Percentiles rank a stretch among this genome's conserved stretches.
These are phyloP conservation scores for Drosophila paulistorum DNA, from an alignment of 1,140 invertebrate species.

Conservation along the genomic window DNA sequence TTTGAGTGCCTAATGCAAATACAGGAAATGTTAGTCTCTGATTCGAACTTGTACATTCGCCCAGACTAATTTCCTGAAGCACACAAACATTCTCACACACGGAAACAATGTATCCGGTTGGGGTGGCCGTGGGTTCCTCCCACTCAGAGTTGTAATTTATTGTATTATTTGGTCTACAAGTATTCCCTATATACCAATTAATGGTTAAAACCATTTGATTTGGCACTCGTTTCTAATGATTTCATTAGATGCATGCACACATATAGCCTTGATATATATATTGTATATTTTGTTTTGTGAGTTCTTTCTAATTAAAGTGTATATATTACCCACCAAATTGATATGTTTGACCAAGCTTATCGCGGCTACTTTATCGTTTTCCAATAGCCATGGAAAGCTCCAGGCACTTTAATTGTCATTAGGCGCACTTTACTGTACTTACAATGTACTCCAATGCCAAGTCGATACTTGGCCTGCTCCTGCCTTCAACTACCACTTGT, in stretches of 20 bases:
- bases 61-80: constrained; percentile 16
- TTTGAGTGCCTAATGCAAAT: constrained; percentile 6
- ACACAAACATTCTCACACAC: constrained; percentile 9
- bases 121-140: neutral
- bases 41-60: constrained; percentile 9
- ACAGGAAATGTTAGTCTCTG: constrained; percentile 36
- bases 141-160: constrained; percentile 10
- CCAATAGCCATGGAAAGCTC: constrained; percentile 13
- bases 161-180: constrained; percentile 14
- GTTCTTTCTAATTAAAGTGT: constrained; percentile 20
- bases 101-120: neutral
- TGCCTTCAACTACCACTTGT: constrained; percentile 12
- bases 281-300: neutral
- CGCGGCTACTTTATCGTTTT: constrained; percentile 26
- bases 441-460: constrained; percentile 15
- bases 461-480: constrained; percentile 13
- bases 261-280: constrained; percentile 1
- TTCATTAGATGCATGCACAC: constrained; percentile 11
- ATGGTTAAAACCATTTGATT: constrained; percentile 22
- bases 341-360: constrained; percentile 22
- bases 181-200: constrained; percentile 21
- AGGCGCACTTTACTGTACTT: constrained; percentile 22
- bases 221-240: constrained; percentile 20
- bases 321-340: constrained; percentile 13
- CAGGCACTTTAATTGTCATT: constrained; percentile 27